These are phyloP conservation scores for Sphenopsis melanotis DNA, from an alignment of 2,797 vertebrate genomes.

Conservation along the genomic window DNA sequence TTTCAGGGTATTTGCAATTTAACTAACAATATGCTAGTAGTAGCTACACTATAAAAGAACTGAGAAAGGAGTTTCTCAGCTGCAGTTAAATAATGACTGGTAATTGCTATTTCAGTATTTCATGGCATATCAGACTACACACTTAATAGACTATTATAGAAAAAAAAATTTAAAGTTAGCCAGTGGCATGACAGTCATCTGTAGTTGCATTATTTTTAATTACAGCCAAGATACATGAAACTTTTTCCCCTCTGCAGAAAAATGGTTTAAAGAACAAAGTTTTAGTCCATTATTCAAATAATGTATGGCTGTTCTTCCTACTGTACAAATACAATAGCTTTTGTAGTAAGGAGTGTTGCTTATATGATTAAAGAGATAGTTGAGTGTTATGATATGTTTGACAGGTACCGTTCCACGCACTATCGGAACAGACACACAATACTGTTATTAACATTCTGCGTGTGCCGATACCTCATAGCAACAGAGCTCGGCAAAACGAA, in stretches of 20 bases:
- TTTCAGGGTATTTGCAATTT: constrained; percentile 20
- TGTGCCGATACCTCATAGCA: neutral
- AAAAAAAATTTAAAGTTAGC: neutral
- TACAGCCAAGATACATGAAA: neutral
- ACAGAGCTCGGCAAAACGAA: neutral
- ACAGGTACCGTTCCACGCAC: constrained; percentile 22
- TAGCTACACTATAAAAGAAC: neutral
- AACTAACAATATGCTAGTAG: neutral
- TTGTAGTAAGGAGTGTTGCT: constrained; percentile 4
- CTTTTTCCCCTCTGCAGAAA: neutral
- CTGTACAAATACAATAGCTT: constrained; percentile 15
- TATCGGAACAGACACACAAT: constrained; percentile 14
- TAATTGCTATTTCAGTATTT: constrained; percentile 3
- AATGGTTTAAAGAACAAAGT: neutral
- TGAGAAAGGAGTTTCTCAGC: neutral
- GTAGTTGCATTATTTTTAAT: constrained; percentile 16
- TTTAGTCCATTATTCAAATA: constrained; percentile 24
- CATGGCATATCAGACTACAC: neutral
- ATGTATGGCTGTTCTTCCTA: neutral
- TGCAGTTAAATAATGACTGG: neutral
- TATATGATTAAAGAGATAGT: constrained; percentile 29
- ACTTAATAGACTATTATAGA: neutral
- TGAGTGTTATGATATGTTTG: constrained; percentile 18
- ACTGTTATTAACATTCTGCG: neutral
- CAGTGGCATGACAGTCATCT: neutral